Evolutionary conservation across 2,888 invertebrate species (phyloP).

Genomic region (Heliothis peltigera): DNA sequence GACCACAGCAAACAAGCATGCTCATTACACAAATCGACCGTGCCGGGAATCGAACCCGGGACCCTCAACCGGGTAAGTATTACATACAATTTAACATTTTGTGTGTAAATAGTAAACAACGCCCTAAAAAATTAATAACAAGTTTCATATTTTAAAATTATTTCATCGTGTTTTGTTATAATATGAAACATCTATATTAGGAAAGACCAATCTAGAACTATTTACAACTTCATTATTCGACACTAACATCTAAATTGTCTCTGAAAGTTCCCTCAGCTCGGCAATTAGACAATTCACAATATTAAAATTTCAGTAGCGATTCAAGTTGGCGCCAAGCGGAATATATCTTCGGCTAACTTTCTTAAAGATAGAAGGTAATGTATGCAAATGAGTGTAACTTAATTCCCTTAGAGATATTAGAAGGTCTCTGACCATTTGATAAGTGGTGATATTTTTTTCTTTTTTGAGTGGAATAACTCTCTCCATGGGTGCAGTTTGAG

Average conservation of each 20-base stretch:
- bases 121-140: not conserved
- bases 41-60: too few relatives aligned
- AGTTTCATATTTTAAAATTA: not conserved
- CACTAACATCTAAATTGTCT: conserved; percentile 56
- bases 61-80: too few relatives aligned
- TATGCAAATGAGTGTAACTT: conserved; percentile 86
- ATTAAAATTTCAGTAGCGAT: conserved; percentile 61
- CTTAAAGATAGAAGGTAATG: conserved; percentile 81
- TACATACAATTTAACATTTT: too few relatives aligned
- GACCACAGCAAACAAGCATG: too few relatives aligned
- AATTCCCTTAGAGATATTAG: conserved; percentile 81
- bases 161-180: not conserved
- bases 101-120: too few relatives aligned
- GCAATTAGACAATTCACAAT: conserved; percentile 62
- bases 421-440: conserved; percentile 85
- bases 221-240: conserved; percentile 43
- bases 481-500: too few relatives aligned
- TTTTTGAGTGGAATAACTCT: too few relatives aligned
- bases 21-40: too few relatives aligned
- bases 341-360: conserved; percentile 70
- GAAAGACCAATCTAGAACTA: not conserved
- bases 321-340: conserved; percentile 62
- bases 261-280: conserved; percentile 53
- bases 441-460: too few relatives aligned
- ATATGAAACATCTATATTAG: too few relatives aligned